Conservation (phyloP, 2,113 vertebrate genomes). For the Scytalopus superciliaris region DNA sequence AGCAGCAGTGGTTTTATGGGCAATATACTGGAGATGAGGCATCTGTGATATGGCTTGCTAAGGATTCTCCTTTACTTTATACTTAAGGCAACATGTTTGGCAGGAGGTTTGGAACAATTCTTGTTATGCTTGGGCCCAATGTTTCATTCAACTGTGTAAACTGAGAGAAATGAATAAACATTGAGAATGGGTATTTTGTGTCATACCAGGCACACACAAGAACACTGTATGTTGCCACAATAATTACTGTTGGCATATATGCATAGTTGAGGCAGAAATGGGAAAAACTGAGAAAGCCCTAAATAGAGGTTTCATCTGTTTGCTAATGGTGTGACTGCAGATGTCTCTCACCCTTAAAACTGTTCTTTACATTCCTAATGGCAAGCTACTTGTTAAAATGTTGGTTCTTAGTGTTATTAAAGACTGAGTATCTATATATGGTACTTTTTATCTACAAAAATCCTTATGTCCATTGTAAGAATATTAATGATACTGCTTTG, state of each 20-base stretch:
- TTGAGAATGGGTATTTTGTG: conserved; percentile 5
- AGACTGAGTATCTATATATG: no score
- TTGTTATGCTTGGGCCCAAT: not conserved
- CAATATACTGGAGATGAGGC: not conserved
- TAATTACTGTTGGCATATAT: not conserved
- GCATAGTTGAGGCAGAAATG: not conserved
- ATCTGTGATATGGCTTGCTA: conserved; percentile 4
- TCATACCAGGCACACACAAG: not conserved
- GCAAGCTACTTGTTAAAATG: no score
- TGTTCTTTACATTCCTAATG: not conserved
- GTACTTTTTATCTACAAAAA: no score
- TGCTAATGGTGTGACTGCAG: not conserved
- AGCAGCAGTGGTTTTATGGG: not conserved
- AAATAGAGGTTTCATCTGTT: not conserved
- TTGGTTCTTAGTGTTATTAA: no score
- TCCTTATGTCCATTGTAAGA: no score
- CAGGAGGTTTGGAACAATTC: conserved; percentile 23
- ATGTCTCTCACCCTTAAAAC: not conserved
- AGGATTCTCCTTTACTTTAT: not conserved
- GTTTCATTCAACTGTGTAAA: conserved; percentile 29
- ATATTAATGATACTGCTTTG: no score
- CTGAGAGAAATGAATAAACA: conserved; percentile 22
- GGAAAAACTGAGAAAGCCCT: not conserved
- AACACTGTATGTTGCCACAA: not conserved
- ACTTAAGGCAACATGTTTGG: conserved; percentile 2